A percentile compares a stretch with the other conserved stretches of the same genome.
These are phyloP conservation scores for Conomelus anceps DNA, from an alignment of 2,888 invertebrate genomes.

Conservation along the genomic window DNA sequence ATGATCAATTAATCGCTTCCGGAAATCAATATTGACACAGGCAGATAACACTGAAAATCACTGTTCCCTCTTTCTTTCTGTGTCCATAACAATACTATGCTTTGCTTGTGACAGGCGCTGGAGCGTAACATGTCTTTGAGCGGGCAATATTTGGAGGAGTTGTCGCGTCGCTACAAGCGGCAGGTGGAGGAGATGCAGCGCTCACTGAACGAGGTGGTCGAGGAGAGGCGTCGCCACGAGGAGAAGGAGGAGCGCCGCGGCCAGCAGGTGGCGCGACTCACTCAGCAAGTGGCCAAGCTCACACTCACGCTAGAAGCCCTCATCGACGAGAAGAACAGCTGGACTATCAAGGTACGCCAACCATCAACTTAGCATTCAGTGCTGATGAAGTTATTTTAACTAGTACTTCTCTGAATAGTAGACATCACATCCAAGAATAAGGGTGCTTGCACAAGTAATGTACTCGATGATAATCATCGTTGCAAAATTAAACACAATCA, in stretches of 20 bases:
- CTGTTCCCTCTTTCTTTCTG: no score
- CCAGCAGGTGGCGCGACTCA: conserved; percentile 64
- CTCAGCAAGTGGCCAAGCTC: conserved; percentile 62
- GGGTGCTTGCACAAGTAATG: no score
- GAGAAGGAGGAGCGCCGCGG: conserved; percentile 72
- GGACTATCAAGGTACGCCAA: conserved; percentile 48
- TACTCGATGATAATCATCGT: no score
- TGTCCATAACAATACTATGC: no score
- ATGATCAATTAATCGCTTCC: no score
- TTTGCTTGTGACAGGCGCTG: conserved; percentile 59
- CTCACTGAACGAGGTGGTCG: conserved; percentile 68
- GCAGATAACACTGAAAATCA: no score
- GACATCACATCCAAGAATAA: no score
- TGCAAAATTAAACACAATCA: no score
- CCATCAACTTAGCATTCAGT: no score
- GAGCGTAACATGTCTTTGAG: conserved; percentile 96
- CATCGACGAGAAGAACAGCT: conserved; percentile 56
- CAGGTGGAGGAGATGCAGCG: conserved; percentile 94
- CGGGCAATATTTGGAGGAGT: conserved; percentile 91
- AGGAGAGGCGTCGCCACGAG: conserved; percentile 60
- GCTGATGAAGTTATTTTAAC: no score
- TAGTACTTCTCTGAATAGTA: no score
- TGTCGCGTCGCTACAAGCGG: conserved; percentile 89
- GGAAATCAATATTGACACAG: no score
- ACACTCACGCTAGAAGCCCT: conserved; percentile 54